Percentiles rank a stretch among this genome's conserved stretches.
These are phyloP conservation scores for Drosophila ficusphila DNA, from an alignment of 1,140 invertebrate genomes.

Conservation along the genomic window DNA sequence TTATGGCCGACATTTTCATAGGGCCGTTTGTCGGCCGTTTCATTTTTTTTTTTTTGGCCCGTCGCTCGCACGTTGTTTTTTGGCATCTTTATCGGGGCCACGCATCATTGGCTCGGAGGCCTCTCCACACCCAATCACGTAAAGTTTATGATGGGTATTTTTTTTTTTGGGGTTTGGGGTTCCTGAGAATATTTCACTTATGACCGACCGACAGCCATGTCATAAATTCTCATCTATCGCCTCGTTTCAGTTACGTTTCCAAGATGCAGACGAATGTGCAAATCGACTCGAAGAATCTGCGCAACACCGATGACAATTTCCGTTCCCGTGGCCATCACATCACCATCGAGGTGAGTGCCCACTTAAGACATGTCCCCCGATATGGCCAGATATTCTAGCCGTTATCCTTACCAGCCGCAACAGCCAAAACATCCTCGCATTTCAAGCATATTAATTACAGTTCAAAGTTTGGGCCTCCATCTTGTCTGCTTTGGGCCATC, in stretches of 20 bases:
- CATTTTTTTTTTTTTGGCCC: background rate
- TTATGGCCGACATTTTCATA: constrained; percentile 48
- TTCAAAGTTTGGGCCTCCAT: constrained; percentile 33
- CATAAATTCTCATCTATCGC: constrained; percentile 42
- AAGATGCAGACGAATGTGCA: constrained; percentile 88
- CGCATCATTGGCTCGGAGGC: constrained; percentile 62
- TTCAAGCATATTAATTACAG: constrained; percentile 59
- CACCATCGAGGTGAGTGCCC: constrained; percentile 79
- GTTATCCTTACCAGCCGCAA: background rate
- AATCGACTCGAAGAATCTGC: constrained; percentile 87
- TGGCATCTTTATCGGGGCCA: constrained; percentile 59
- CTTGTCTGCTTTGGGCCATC: constrained; percentile 15
- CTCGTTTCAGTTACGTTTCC: constrained; percentile 11
- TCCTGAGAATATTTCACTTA: constrained; percentile 47
- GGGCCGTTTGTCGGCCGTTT: constrained; percentile 18
- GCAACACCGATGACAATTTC: constrained; percentile 85
- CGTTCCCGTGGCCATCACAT: constrained; percentile 85
- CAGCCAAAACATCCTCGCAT: constrained; percentile 4
- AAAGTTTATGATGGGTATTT: constrained; percentile 50
- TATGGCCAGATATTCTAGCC: background rate
- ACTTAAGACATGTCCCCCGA: constrained; percentile 21
- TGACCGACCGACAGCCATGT: constrained; percentile 39
- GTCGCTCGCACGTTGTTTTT: background rate
- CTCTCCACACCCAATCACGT: constrained; percentile 51
- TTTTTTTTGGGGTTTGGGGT: background rate